A percentile compares a stretch with the other conserved stretches of the same genome.
These are phyloP conservation scores for Agrochola litura DNA, from an alignment of 2,888 invertebrate species.

Conservation along the genomic window DNA sequence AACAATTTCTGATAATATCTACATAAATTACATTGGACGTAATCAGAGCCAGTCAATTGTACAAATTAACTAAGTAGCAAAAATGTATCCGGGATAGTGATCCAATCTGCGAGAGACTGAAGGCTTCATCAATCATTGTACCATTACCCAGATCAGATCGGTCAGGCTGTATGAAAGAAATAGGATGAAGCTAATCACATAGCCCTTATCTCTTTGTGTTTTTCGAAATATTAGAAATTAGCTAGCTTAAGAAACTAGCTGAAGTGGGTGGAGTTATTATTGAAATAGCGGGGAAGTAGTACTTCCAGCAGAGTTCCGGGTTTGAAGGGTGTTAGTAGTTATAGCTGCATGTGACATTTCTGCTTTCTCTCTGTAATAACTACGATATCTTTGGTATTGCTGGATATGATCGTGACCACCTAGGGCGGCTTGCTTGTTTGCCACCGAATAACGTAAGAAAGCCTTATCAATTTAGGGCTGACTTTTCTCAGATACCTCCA, in stretches of 20 bases:
- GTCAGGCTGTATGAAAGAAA: constrained; percentile 51
- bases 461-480: neutral
- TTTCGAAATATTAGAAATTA: neutral
- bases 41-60: constrained; percentile 35
- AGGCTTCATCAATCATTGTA: constrained; percentile 63
- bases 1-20: neutral
- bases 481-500: neutral
- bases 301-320: neutral
- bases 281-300: neutral
- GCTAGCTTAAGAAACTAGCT: too few relatives aligned
- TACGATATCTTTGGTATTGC: neutral
- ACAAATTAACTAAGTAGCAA: constrained; percentile 50
- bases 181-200: constrained; percentile 56
- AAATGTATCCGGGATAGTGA: constrained; percentile 48
- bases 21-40: constrained; percentile 18
- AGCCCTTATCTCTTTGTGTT: constrained; percentile 27
- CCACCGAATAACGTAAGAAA: neutral
- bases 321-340: neutral
- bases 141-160: constrained; percentile 47
- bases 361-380: neutral
- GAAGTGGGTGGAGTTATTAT: neutral
- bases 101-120: constrained; percentile 49
- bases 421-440: too few relatives aligned
- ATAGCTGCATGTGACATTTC: neutral
- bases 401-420: neutral